These are phyloP conservation scores for Rhabdomys dilectus DNA, from an alignment of 2,113 vertebrate species.

Conservation along the genomic window DNA sequence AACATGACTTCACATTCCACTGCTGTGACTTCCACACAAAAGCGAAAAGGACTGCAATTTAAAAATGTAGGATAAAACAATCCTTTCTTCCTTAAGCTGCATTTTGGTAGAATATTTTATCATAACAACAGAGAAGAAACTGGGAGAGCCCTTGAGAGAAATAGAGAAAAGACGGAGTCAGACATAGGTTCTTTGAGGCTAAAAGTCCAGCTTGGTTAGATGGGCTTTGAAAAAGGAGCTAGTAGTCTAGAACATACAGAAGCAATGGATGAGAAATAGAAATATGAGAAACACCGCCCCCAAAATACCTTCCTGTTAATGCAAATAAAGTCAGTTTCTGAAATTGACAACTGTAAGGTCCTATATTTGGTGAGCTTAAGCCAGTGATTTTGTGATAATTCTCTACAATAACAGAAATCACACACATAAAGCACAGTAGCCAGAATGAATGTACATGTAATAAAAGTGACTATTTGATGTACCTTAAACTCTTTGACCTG, in stretches of 20 bases:
- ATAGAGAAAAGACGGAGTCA: too few species aligned
- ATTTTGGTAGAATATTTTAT: not conserved
- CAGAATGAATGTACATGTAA: not conserved
- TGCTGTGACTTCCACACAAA: not conserved
- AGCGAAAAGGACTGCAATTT: not conserved
- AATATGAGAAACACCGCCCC: not conserved
- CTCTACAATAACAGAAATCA: not conserved
- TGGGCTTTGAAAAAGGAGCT: not conserved
- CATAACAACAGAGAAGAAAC: not conserved
- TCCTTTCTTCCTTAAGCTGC: not conserved
- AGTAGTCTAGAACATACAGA: too few species aligned
- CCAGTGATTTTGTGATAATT: not conserved
- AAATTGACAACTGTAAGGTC: not conserved
- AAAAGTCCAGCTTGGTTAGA: not conserved
- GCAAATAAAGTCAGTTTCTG: not conserved
- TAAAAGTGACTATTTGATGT: not conserved
- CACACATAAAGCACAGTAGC: not conserved
- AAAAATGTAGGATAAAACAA: not conserved
- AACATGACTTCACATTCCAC: not conserved
- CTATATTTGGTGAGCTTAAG: not conserved
- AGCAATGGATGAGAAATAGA: too few species aligned
- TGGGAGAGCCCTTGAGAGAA: not conserved
- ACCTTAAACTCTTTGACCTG: too few species aligned
- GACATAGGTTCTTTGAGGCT: not conserved
- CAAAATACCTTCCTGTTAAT: not conserved